phyloP scores from a whole-genome alignment of 2,113 vertebrate genomes.

The Mionectes macconnelli region DNA sequence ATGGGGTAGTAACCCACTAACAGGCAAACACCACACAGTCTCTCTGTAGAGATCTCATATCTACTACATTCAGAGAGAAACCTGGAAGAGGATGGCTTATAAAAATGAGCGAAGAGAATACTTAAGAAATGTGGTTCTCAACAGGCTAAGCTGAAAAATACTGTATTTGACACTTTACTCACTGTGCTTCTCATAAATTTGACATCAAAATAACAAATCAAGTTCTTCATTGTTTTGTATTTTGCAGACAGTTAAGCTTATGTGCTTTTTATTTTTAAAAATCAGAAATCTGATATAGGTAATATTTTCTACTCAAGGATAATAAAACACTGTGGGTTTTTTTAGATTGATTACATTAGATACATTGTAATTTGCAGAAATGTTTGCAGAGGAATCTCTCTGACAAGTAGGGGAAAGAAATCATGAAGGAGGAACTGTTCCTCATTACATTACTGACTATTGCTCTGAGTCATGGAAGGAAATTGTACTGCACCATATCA shows the following conservation, averaged over 20 bases:
- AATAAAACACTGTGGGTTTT: background rate
- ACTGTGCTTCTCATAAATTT: background rate
- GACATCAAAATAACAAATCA: background rate
- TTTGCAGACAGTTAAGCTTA: background rate
- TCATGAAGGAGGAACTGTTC: background rate
- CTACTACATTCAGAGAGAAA: background rate
- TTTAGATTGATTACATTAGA: background rate
- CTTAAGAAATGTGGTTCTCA: background rate
- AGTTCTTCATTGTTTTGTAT: background rate
- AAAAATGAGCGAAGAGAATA: background rate
- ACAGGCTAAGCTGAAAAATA: background rate
- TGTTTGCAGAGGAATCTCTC: background rate
- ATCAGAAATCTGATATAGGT: background rate
- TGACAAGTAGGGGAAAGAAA: background rate
- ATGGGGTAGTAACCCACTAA: background rate
- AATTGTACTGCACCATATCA: background rate
- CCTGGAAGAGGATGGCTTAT: background rate
- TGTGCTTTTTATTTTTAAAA: background rate
- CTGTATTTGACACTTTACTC: background rate
- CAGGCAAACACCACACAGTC: background rate
- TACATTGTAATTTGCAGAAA: background rate
- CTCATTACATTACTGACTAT: background rate
- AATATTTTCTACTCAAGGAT: background rate
- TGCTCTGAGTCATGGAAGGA: background rate
- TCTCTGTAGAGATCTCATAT: background rate